Evolutionary conservation across 2,797 vertebrate genomes (phyloP).

Genomic region (Chiroxiphia lanceolata): DNA sequence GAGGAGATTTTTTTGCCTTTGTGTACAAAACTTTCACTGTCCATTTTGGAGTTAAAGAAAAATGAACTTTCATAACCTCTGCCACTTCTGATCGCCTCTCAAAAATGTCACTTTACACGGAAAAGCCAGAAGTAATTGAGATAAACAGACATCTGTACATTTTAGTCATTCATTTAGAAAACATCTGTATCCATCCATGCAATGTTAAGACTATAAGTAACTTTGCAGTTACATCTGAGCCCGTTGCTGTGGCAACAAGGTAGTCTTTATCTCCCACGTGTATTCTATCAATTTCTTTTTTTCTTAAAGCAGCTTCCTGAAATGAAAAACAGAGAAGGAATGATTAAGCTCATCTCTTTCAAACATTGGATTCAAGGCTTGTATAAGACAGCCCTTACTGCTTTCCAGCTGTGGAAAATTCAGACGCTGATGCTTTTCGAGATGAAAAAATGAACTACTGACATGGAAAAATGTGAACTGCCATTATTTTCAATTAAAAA

Average conservation of each 20-base stretch:
- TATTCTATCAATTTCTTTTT: slow-evolving; percentile 44
- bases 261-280: slow-evolving; percentile 47
- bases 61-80: slow-evolving; percentile 31
- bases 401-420: slow-evolving; percentile 31
- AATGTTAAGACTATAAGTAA: slow-evolving; percentile 54
- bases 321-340: slow-evolving; percentile 48
- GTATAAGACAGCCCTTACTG: background rate
- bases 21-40: background rate
- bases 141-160: slow-evolving; percentile 18
- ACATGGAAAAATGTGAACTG: background rate
- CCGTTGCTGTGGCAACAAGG: slow-evolving; percentile 16
- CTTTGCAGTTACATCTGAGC: slow-evolving; percentile 39
- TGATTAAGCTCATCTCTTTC: background rate
- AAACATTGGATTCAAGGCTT: background rate
- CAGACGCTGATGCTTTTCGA: background rate
- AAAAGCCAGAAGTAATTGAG: slow-evolving; percentile 24
- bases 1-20: background rate
- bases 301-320: slow-evolving; percentile 75
- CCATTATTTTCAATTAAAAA: background rate
- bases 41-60: background rate
- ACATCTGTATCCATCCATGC: slow-evolving; percentile 53
- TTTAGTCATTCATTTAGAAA: slow-evolving; percentile 54
- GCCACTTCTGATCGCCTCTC: slow-evolving; percentile 9
- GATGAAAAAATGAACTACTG: background rate
- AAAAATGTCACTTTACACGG: background rate